Evolutionary conservation across 2,888 invertebrate genomes (phyloP).

Genomic region (Latheticus oryzae): DNA sequence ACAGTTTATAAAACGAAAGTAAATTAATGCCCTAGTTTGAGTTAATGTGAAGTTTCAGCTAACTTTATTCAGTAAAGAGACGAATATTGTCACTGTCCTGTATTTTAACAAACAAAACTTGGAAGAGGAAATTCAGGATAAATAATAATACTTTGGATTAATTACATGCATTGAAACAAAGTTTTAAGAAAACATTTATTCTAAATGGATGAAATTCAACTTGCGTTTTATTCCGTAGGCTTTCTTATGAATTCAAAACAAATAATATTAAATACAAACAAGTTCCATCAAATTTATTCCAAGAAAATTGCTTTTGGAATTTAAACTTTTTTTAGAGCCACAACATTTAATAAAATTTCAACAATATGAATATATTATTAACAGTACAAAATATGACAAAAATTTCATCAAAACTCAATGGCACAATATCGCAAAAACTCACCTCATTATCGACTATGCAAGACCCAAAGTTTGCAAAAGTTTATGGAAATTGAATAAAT

Average conservation of each 20-base stretch:
- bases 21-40: conserved; percentile 15
- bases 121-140: too few relatives aligned
- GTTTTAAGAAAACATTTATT: too few relatives aligned
- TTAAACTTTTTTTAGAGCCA: conserved; percentile 15
- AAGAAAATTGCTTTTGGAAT: conserved; percentile 11
- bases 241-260: neutral
- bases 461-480: conserved; percentile 15
- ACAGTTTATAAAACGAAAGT: conserved; percentile 14
- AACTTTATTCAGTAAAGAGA: neutral
- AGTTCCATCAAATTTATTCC: conserved; percentile 4
- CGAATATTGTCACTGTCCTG: conserved; percentile 2
- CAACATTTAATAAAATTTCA: too few relatives aligned
- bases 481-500: conserved; percentile 19
- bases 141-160: too few relatives aligned
- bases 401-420: conserved; percentile 1
- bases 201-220: too few relatives aligned
- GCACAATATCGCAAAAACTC: conserved; percentile 15
- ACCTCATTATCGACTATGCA: conserved; percentile 15
- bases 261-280: conserved; percentile 8
- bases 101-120: conserved; percentile 11
- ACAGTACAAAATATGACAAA: conserved; percentile 12
- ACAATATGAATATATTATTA: conserved; percentile 12
- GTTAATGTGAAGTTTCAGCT: conserved; percentile 8
- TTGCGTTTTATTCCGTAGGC: too few relatives aligned
- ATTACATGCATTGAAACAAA: too few relatives aligned